Evolutionary conservation across 1,140 invertebrate genomes (phyloP), one percentile per base, ranked within the genome.

Genomic region (Bombus soroeensis): DNA sequence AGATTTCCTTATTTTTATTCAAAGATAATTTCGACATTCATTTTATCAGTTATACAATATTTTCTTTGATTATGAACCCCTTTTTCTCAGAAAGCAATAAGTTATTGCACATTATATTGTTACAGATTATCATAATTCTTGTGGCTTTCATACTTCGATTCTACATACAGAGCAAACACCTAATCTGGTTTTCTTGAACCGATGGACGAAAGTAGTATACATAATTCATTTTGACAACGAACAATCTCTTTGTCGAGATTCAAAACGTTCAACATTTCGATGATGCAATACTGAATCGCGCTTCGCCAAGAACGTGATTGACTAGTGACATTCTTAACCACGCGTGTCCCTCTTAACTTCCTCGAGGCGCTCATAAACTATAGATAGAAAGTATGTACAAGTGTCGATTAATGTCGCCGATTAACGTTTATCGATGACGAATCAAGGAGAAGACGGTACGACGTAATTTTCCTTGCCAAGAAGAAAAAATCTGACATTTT

Each of bases 401-500:
- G 47, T 73, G 39, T 73, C 8, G 68, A 72, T n/a, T 53, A n/a
- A 59, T 25, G 62, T 34, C 71, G 6, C 25, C 37, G 22, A 73
- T 73, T 32, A 73, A 53, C 28, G 28, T 62, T 75, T 43, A 66
- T 75, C 57, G 22, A 37, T n/a, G 39, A 8, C 3, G 6, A 81
- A 25, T 15, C 70, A 37, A 12, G 47, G 47, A 53, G 39, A 73
- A 57, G 39, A 73, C 15, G n/a, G 28, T 6, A 3, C 15, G 39
- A 18, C 2, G 34, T 81, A 57, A 62, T 57, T 41, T 62, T 73
- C 68, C n/a, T 57, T 18, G 37, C 5, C 9, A 28, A 18, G 25
- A 32, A 57, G 28, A 68, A 68, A 10, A 57, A 70, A 41, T 66
- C 18, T 83, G 81, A 77, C 81, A 83, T 77, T 83, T 83, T 34